phyloP scores from a whole-genome alignment of 1,140 invertebrate genomes.

The Zaprionus taronus region DNA sequence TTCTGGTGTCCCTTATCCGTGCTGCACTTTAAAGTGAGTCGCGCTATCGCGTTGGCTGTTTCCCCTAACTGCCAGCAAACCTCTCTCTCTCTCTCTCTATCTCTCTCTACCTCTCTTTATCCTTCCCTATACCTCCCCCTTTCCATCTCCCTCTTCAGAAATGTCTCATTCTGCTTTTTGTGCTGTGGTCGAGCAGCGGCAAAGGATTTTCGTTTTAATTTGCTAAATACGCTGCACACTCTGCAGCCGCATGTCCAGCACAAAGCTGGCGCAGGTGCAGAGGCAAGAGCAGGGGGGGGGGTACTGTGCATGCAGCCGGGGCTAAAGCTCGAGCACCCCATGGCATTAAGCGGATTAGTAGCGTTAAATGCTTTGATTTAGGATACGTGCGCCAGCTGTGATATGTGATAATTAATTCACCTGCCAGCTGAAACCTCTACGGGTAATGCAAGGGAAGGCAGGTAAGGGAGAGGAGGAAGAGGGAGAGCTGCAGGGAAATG shows the following conservation, averaged over 20 bases:
- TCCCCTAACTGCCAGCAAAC: too few species aligned
- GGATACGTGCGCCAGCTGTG: slow-evolving; percentile 69
- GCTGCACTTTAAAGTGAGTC: slow-evolving; percentile 47
- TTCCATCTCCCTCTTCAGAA: neutral
- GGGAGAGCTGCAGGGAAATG: neutral
- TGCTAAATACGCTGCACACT: slow-evolving; percentile 65
- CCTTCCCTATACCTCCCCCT: neutral
- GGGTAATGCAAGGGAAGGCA: neutral
- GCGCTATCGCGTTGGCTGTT: neutral
- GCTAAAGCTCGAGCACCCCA: slow-evolving; percentile 26
- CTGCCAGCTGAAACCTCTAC: slow-evolving; percentile 39
- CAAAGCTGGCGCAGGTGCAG: slow-evolving; percentile 2
- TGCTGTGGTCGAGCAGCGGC: slow-evolving; percentile 3
- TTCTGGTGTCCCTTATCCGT: slow-evolving; percentile 17
- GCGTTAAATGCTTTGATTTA: slow-evolving; percentile 79
- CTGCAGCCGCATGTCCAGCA: slow-evolving; percentile 17
- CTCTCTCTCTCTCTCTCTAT: slow-evolving; percentile 6
- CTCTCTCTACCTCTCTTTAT: neutral
- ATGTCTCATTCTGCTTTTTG: neutral
- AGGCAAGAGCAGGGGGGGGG: slow-evolving; percentile 8
- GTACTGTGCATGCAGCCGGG: slow-evolving; percentile 1
- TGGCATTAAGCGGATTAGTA: slow-evolving; percentile 75
- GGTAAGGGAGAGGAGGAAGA: neutral
- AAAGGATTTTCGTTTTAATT: slow-evolving; percentile 74
- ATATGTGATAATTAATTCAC: slow-evolving; percentile 79